A percentile compares a stretch with the other conserved stretches of the same genome.
Evolutionary conservation across 1,140 invertebrate genomes (phyloP).

Genomic region (Venustaconcha ellipsiformis): DNA sequence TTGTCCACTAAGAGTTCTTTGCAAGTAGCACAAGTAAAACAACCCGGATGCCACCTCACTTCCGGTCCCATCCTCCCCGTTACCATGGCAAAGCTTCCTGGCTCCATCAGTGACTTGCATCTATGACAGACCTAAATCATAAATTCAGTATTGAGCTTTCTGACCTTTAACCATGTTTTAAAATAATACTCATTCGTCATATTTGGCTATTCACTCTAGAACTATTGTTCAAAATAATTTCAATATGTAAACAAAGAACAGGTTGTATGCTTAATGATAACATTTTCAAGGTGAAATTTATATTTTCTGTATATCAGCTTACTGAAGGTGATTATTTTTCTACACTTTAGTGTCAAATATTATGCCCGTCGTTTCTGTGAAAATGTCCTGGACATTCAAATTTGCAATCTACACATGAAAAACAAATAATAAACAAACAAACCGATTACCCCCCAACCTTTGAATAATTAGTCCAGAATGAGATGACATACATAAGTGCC

Average conservation of each 20-base stretch:
- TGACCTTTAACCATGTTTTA: not conserved
- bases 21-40: conserved; percentile 93
- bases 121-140: conserved; percentile 68
- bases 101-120: conserved; percentile 85
- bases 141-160: not conserved
- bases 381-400: no score
- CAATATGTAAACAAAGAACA: not conserved
- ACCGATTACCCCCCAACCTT: no score
- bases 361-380: no score
- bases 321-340: no score
- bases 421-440: no score
- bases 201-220: not conserved
- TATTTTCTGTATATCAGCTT: no score
- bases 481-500: conserved; percentile 12
- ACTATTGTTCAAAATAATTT: not conserved
- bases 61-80: conserved; percentile 84
- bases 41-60: conserved; percentile 90
- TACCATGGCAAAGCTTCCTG: conserved; percentile 89
- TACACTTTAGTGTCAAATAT: no score
- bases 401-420: no score
- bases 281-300: not conserved
- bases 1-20: conserved; percentile 95
- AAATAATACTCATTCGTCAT: no score
- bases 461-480: not conserved
- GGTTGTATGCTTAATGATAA: no score